Base-by-base conservation (phyloP, 2,797 vertebrate species). In the Enteromius afrohamiltoni region DNA sequence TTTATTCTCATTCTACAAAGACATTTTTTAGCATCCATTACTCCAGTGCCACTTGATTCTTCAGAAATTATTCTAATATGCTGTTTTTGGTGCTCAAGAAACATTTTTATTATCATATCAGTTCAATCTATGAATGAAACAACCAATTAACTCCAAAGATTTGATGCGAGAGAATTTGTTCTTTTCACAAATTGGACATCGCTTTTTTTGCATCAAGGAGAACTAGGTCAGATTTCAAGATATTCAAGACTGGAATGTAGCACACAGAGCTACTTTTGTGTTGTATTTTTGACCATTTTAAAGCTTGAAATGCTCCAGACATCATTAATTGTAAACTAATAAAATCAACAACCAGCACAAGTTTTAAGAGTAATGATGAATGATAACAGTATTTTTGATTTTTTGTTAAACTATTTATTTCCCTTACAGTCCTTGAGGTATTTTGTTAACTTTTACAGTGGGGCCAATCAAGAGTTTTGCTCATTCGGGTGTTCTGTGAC, bases 401-500 rank as follows among this genome's bases (percentile, higher is more conserved):
- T 51, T 31, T 73, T 10, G 45, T 10, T 73, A 73, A 73, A 19
- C 69, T 19, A 49, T 49, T 6, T 17, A 10, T 23, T 76, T 76
- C n/a, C 55, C 49, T 55, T 37, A 34, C 19, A 76, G 21, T 55
- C 29, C 58, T 76, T 4, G 34, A 23, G 11, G 19, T 31, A 37
- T 75, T 34, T 34, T 47, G 40, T 79, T 49, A 49, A 79, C 29
- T 34, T 49, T 34, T 49, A 53, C 62, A 68, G 26, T 37, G 34
- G 11, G 34, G n/a, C 49, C 21, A 55, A 55, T 45, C 67, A 69
- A 79, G 77, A 68, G 64, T 79, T 70, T 55, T 58, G 23, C 31
- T 40, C 51, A 80, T 4, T 70, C 34, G 23, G 53, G 73, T 67
- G 34, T 83, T 58, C 71, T 67, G 34, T 55, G n/a, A 67, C 47